phyloP scores from a whole-genome alignment of 2,797 vertebrate genomes.

The Helicolenus hilgendorfi region DNA sequence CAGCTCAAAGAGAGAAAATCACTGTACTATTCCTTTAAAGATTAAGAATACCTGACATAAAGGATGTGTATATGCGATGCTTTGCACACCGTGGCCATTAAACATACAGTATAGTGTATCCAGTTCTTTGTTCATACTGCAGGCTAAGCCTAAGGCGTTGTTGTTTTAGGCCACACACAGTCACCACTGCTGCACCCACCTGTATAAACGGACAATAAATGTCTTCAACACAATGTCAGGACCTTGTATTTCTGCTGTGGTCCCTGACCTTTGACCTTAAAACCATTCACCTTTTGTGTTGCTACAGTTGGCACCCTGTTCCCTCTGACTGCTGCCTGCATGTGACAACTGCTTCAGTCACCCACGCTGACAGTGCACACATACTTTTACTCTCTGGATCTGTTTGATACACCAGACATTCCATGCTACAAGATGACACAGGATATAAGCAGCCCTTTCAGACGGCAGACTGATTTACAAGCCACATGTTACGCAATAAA shows the following conservation, averaged over 20 bases:
- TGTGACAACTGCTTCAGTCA: constrained; percentile 39
- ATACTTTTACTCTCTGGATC: not conserved
- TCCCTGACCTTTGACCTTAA: constrained; percentile 76
- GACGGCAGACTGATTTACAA: not conserved
- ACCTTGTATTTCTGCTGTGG: constrained; percentile 55
- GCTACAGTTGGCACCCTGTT: constrained; percentile 64
- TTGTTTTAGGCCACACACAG: constrained; percentile 80
- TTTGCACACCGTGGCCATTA: not conserved
- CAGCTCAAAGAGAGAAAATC: not conserved
- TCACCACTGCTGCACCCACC: constrained; percentile 30
- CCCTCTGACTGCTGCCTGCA: constrained; percentile 7
- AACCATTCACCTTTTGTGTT: constrained; percentile 40
- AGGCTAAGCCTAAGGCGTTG: not conserved
- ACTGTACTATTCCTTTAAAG: not conserved
- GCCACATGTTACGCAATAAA: not conserved
- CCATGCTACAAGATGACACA: not conserved
- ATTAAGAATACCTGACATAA: not conserved
- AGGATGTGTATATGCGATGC: not conserved
- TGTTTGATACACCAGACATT: not conserved
- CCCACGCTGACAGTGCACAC: not conserved
- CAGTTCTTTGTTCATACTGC: not conserved
- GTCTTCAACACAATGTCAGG: constrained; percentile 53
- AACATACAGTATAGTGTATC: not conserved
- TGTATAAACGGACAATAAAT: constrained; percentile 73
- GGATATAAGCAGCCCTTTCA: not conserved